Evolutionary conservation across 2,113 vertebrate genomes (phyloP), one percentile per base, ranked within the genome.

Genomic region (Strix aluco): DNA sequence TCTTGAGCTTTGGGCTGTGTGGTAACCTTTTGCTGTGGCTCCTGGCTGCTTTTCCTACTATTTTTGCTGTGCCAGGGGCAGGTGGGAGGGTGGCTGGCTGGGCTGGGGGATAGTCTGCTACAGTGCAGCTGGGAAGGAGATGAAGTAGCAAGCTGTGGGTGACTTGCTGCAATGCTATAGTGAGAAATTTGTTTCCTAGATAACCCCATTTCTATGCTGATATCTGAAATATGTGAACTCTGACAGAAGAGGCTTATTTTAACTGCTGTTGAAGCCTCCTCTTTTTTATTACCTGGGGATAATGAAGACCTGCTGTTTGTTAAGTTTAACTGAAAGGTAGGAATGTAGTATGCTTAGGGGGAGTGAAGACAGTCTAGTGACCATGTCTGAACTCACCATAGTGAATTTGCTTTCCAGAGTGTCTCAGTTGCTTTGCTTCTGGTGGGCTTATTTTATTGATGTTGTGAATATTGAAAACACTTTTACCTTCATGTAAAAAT

Each of bases 11-110:
- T 86, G 34, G 6, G 75, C 8, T 62, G 23, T n/a, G 26, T 57
- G 27, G 9, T 3, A 49, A 10, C 9, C 5, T 46, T 57, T 30
- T 65, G 10, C 7, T 47, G 1, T 47, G 70, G 25, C 2, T 78
- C 6, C 21, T 63, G 80, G 8, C 10, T 87, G n/a, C 12, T 47
- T 71, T 55, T 92, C 7, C 32, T 26, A 0, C 7, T 26, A 1
- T 5, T 29, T 21, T 74, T 7, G 5, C 5, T 36, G 0, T 57
- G 40, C 5, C 3, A 22, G 47, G 29, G 63, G 72, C 13, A 66
- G 55, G 57, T n/a, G 32, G 70, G 29, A 69, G 34, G 15, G 7
- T 82, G 84, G 22, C 13, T 88, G 81, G 13, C 14, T 88, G 58
- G 42, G n/a, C 26, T 6, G 20, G 8, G 34, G n/a, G 11, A 20